Percentiles rank a stretch among this genome's conserved stretches.
phyloP scores from a whole-genome alignment of 2,113 vertebrate genomes.

The Mesoclemmys tuberculata region DNA sequence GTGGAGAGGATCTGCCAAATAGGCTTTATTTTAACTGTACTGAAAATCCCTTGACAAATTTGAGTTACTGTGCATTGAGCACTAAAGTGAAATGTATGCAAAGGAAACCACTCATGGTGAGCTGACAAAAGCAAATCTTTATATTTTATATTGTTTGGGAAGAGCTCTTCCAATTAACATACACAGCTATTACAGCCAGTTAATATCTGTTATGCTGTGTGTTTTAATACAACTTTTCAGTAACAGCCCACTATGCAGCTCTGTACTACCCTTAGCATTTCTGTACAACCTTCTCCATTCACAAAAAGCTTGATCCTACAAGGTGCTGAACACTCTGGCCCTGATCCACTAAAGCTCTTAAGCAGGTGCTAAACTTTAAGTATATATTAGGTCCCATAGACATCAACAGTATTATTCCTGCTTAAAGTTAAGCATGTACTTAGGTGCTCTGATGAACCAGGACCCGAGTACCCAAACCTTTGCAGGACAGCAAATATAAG shows the following conservation, averaged over 20 bases:
- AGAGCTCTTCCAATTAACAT: neutral
- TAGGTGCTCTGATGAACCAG: neutral
- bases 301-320: neutral
- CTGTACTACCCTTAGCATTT: neutral
- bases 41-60: neutral
- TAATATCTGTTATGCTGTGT: neutral
- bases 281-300: neutral
- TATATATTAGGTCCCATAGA: neutral
- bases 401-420: neutral
- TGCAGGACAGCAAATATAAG: neutral
- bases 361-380: neutral
- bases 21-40: constrained; percentile 44
- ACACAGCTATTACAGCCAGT: neutral
- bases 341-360: neutral
- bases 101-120: constrained; percentile 11
- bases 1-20: constrained; percentile 12
- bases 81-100: constrained; percentile 18
- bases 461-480: neutral
- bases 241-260: neutral
- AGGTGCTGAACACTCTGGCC: neutral
- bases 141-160: neutral
- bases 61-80: constrained; percentile 16
- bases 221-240: neutral
- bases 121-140: constrained; percentile 11
- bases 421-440: neutral